Base-by-base conservation (phyloP, 2,113 vertebrate species). In the Oenanthe oenanthe region DNA sequence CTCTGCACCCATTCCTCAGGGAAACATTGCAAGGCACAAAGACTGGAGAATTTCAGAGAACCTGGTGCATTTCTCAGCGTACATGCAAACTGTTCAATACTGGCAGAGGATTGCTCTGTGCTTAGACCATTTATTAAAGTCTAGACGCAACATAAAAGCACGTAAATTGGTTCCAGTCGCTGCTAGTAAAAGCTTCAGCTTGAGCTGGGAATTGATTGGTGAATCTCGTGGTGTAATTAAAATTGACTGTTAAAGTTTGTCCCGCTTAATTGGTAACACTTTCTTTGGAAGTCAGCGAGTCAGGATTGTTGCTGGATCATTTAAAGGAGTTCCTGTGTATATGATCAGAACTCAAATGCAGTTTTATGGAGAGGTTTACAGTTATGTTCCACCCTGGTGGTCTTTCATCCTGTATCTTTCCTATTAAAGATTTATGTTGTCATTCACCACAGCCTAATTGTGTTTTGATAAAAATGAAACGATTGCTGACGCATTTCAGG, bases 111-210 rank as follows among this genome's bases (percentile, higher is more conserved):
- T 92, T 97, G 97, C 98, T 97, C 97, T 48, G 34, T 96, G 97
- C 98, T 98, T 98, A 98, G 99, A 99, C 98, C 98, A 97, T 98
- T 98, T 98, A 99, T 99, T 99, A 99, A 99, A 98, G 99, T 99
- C 99, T 99, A 99, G 99, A 99, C 98, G 96, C 98, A 99, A 99
- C 98, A 99, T 99, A 98, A 99, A 99, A 99, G 98, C 98, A 98
- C 88, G 78, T 98, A 98, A 99, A 98, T 98, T 98, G 97, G 96
- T 98, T 98, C 98, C 97, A 99, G 98, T 98, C 97, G 97, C 98
- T 98, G 97, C 97, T 98, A 96, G 98, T 98, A 98, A 98, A 98
- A 98, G 97, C 98, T 98, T 98, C 94, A 97, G 91, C 96, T 96
- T 56, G 94, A 97, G 97, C 97, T 97, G 94, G 93, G 96, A 97